These are phyloP conservation scores for Pristionchus exspectatus DNA, from an alignment of 2,888 invertebrate species.

Conservation along the genomic window DNA sequence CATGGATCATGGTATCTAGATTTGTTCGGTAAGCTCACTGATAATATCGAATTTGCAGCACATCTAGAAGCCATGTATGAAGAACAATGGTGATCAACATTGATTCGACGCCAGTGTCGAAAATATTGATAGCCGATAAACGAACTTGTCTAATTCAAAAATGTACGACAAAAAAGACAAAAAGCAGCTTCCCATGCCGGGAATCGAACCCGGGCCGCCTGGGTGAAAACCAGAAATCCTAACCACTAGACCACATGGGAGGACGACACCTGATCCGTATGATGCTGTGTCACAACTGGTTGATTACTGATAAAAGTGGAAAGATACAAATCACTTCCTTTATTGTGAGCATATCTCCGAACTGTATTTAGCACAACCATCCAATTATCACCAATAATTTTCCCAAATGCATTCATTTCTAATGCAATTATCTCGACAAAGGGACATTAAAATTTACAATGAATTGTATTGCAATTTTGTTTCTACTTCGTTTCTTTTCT, in stretches of 20 bases:
- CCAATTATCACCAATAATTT: too few species aligned
- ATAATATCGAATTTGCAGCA: too few species aligned
- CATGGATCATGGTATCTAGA: too few species aligned
- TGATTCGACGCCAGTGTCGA: not conserved
- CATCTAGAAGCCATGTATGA: too few species aligned
- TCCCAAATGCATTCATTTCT: not conserved
- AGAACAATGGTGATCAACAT: too few species aligned
- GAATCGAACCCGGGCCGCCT: slow-evolving; percentile 73
- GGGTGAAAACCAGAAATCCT: slow-evolving; percentile 72
- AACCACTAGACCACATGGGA: slow-evolving; percentile 70
- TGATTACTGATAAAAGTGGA: too few species aligned
- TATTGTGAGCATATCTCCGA: too few species aligned
- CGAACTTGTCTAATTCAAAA: too few species aligned
- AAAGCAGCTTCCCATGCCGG: slow-evolving; percentile 62
- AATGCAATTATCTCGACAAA: not conserved
- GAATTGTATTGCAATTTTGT: not conserved
- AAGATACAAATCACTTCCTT: too few species aligned
- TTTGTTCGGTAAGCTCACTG: too few species aligned
- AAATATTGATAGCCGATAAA: not conserved
- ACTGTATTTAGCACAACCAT: too few species aligned
- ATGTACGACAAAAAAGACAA: not conserved
- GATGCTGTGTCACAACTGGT: too few species aligned
- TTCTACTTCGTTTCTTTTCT: not conserved
- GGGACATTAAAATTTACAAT: not conserved
- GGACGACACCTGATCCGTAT: not conserved